A percentile compares a stretch with the other conserved stretches of the same genome.
These are phyloP conservation scores for Daphoenositta chrysoptera DNA, from an alignment of 2,113 vertebrate genomes.

Conservation along the genomic window DNA sequence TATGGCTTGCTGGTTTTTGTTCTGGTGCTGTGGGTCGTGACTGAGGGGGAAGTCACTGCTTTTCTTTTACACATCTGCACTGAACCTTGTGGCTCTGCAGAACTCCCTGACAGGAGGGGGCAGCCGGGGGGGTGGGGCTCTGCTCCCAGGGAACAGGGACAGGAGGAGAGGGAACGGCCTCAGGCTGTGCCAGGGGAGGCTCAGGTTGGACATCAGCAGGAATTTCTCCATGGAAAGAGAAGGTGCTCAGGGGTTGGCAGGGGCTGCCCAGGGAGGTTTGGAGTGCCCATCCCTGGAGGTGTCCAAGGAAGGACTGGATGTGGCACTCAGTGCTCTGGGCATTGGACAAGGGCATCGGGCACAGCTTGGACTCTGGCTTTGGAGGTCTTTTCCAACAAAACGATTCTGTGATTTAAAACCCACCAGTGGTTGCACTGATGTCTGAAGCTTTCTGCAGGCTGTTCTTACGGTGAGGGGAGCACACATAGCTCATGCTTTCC, in stretches of 20 bases:
- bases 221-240: not conserved
- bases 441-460: not conserved
- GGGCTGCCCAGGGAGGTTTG: not conserved
- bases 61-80: not conserved
- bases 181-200: not conserved
- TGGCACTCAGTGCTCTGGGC: not conserved
- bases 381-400: not conserved
- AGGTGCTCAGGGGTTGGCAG: accelerated
- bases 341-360: accelerated
- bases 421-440: not conserved
- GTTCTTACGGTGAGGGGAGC: not conserved
- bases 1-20: not conserved
- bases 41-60: not conserved
- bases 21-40: not conserved
- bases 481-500: not conserved
- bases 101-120: not conserved
- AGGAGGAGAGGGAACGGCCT: not conserved
- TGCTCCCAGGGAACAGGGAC: not conserved
- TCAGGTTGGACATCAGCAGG: not conserved
- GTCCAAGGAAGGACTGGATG: accelerated
- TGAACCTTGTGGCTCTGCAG: not conserved
- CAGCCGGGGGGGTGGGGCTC: accelerated
- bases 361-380: accelerated
- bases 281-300: not conserved
- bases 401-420: not conserved